Conservation (phyloP, 2,113 vertebrate genomes). For the Marmota flaviventris region DNA sequence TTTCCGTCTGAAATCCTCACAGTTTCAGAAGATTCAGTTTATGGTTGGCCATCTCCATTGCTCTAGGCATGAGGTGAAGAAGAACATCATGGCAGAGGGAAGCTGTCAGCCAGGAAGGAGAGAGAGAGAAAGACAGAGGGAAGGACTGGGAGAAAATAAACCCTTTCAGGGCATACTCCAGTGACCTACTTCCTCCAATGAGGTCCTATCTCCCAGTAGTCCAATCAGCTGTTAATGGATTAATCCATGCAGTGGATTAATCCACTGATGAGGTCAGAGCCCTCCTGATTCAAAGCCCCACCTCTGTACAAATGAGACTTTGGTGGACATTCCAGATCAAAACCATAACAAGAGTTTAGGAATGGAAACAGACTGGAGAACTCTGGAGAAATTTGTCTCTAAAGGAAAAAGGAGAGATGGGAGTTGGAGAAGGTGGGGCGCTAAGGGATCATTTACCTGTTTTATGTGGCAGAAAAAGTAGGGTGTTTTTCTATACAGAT, state of each 20-base stretch:
- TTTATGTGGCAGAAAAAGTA: neutral
- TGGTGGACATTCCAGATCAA: neutral
- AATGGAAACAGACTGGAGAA: neutral
- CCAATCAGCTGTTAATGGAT: neutral
- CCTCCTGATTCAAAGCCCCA: neutral
- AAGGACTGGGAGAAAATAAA: neutral
- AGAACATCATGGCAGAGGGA: neutral
- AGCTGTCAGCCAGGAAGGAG: neutral
- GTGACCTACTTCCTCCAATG: neutral
- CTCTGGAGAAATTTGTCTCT: neutral
- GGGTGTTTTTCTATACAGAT: neutral
- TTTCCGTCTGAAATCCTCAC: neutral
- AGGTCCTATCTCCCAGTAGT: too few species aligned
- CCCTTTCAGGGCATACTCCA: neutral
- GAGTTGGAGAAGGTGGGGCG: neutral
- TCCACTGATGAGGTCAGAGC: neutral
- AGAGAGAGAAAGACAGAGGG: neutral
- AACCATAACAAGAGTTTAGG: neutral
- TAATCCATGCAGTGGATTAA: neutral
- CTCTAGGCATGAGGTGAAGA: neutral
- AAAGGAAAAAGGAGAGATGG: neutral
- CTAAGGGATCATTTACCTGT: neutral
- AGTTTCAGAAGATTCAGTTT: neutral
- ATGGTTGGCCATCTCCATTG: neutral
- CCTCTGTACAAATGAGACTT: neutral